A percentile compares a stretch with the other conserved stretches of the same genome.
phyloP scores from a whole-genome alignment of 1,140 invertebrate genomes.

The Apis laboriosa region DNA sequence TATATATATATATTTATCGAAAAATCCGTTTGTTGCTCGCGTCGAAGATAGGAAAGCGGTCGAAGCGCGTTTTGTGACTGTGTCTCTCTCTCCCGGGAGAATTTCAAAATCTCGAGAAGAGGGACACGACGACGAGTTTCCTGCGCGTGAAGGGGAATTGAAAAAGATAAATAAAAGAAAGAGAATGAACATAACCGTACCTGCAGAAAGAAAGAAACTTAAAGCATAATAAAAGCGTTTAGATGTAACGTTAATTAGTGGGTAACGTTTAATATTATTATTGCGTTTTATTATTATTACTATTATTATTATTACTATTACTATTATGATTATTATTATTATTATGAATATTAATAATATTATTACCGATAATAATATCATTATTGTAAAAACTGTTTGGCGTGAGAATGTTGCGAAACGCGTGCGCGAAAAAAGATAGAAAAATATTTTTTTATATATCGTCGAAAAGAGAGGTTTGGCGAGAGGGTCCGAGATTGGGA shows the following conservation, averaged over 20 bases:
- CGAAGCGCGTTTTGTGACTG: no score
- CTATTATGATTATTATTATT: conserved; percentile 53
- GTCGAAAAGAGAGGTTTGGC: conserved; percentile 3
- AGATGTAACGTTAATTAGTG: conserved; percentile 69
- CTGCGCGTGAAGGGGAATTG: no score
- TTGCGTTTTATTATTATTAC: conserved; percentile 65
- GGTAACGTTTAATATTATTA: conserved; percentile 64
- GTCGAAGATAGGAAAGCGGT: no score
- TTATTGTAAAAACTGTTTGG: conserved; percentile 19
- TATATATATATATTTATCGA: no score
- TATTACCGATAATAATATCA: conserved; percentile 38
- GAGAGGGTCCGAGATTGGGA: not conserved
- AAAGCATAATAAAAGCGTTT: conserved; percentile 65
- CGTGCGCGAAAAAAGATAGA: conserved; percentile 23
- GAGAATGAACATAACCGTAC: conserved; percentile 55
- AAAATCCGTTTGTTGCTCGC: no score
- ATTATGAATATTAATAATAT: conserved; percentile 60
- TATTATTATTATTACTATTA: conserved; percentile 39
- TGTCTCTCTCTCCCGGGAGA: no score
- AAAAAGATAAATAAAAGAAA: not conserved
- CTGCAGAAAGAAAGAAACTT: conserved; percentile 61
- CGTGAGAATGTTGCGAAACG: conserved; percentile 33
- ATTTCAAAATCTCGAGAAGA: no score
- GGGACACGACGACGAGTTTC: no score
- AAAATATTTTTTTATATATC: conserved; percentile 60